Evolutionary conservation across 2,797 vertebrate genomes (phyloP), one percentile per base, ranked within the genome.

Genomic region (Masticophis lateralis): DNA sequence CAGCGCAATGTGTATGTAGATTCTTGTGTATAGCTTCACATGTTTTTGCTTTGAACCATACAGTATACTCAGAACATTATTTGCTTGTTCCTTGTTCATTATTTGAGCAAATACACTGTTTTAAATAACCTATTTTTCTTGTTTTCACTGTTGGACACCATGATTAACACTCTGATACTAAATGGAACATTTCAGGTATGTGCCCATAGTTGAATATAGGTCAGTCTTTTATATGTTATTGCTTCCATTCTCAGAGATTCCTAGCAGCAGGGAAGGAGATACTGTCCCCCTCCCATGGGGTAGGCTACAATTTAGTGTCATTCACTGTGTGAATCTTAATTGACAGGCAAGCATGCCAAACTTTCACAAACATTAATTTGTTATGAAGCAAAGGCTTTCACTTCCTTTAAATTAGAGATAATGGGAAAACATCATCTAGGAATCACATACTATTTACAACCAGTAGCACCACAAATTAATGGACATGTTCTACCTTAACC

Each of bases 391-490:
- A 8, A 13, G 47, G 32, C 55, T 87, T 94, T 86, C 92, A 89
- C 32, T 88, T 92, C 87, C 89, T 92, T 87, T n/a, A 59, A 69
- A 93, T 90, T 93, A 86, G 28, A 20, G 2, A 1, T 90, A 92
- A 93, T 91, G 92, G 86, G 93, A 96, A 96, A 95, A 94, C 92
- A 95, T 32, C 51, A 95, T 61, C 7, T 90, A 27, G 18, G 95
- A 95, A 94, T 96, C 94, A 91, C 91, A 95, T 59, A 89, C 57
- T 91, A 87, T 83, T 96, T 94, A 92, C 25, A 96, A 95, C 87
- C 92, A 95, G 94, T 90, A 96, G 86, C 57, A 95, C 47, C 89
- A 96, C 53, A 93, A 74, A 95, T 96, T 96, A 96, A 96, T 83
- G 94, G 86, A 69, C 66, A 83, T 90, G 87, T 90, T 96, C 87